phyloP scores from a whole-genome alignment of 2,888 invertebrate genomes.

The Amblyjoppa proteus region DNA sequence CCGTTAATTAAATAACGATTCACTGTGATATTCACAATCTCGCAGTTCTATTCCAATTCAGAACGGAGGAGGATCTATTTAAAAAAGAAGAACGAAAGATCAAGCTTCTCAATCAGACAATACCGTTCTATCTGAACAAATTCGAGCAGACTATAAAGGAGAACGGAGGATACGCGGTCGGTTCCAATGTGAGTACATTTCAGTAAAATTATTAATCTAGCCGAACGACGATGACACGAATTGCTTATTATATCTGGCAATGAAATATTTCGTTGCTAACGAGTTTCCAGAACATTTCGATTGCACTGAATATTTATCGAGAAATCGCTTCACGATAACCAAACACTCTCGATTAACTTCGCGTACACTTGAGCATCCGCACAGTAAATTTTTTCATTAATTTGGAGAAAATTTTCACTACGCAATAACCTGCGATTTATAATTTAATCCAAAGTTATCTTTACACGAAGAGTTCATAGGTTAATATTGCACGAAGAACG shows the following conservation, averaged over 20 bases:
- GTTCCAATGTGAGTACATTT: conserved; percentile 84
- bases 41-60: conserved; percentile 85
- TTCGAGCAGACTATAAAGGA: conserved; percentile 86
- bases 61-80: conserved; percentile 86
- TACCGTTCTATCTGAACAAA: conserved; percentile 86
- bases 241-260: background rate
- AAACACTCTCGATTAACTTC: too few relatives aligned
- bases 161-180: conserved; percentile 87
- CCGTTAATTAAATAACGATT: background rate
- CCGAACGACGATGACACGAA: background rate
- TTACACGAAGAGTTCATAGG: too few relatives aligned
- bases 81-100: conserved; percentile 87
- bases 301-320: background rate
- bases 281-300: background rate
- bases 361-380: too few relatives aligned
- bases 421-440: background rate
- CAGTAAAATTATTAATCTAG: background rate
- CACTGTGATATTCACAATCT: conserved; percentile 50
- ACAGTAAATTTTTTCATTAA: too few relatives aligned
- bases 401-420: too few relatives aligned
- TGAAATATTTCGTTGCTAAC: background rate
- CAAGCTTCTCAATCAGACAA: conserved; percentile 86
- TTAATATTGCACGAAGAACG: background rate
- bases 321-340: too few relatives aligned
- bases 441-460: background rate